A percentile compares a stretch with the other conserved stretches of the same genome.
phyloP scores from a whole-genome alignment of 2,888 invertebrate species.

The Copidosoma aretas region DNA sequence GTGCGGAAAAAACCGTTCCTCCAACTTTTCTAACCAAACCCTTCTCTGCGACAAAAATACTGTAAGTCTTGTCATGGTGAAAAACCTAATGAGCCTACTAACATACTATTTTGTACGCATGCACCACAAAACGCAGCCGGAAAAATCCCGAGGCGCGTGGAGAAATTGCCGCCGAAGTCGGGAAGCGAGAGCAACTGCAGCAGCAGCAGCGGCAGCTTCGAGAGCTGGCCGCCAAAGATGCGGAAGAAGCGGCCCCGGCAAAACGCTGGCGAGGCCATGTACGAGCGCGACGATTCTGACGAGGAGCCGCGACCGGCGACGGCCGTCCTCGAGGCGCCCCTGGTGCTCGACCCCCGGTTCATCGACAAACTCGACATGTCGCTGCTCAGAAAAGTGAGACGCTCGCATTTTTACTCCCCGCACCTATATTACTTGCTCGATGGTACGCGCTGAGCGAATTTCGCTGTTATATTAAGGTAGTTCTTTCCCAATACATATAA shows the following conservation, averaged over 20 bases:
- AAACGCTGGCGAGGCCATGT: not conserved
- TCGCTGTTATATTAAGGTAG: too few relatives aligned
- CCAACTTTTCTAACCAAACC: too few relatives aligned
- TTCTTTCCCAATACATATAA: too few relatives aligned
- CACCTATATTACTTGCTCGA: too few relatives aligned
- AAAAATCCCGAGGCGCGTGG: not conserved
- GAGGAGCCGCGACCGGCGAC: slow-evolving; percentile 64
- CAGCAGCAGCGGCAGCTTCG: not conserved
- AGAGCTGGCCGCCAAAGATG: slow-evolving; percentile 30
- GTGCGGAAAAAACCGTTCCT: too few relatives aligned
- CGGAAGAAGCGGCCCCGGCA: slow-evolving; percentile 25
- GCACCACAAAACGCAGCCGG: not conserved
- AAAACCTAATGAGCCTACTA: too few relatives aligned
- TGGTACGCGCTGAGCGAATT: too few relatives aligned
- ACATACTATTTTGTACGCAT: too few relatives aligned
- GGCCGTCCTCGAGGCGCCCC: slow-evolving; percentile 67
- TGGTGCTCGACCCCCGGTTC: slow-evolving; percentile 65
- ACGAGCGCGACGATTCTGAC: slow-evolving; percentile 20
- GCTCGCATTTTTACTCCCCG: not conserved
- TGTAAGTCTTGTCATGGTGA: too few relatives aligned
- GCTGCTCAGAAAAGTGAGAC: slow-evolving; percentile 63
- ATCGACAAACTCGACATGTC: slow-evolving; percentile 68
- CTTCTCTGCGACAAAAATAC: too few relatives aligned
- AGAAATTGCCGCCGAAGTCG: not conserved
- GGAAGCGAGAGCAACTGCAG: not conserved